A percentile compares a stretch with the other conserved stretches of the same genome.
phyloP scores from a whole-genome alignment of 2,888 invertebrate genomes.

The Limnephilus rhombicus region DNA sequence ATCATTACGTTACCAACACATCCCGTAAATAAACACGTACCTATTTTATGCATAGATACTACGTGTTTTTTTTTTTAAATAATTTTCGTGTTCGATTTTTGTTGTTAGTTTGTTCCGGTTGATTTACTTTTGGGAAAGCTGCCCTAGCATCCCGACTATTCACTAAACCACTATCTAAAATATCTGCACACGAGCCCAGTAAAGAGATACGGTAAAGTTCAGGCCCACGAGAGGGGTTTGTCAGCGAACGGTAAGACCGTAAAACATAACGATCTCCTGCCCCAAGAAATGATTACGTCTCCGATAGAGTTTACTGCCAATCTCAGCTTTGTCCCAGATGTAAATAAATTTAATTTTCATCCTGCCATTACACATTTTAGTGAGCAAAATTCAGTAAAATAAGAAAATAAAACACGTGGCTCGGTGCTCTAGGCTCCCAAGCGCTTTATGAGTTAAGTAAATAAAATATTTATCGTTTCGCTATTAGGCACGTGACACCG shows the following conservation, averaged over 20 bases:
- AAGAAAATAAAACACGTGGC: conserved; percentile 16
- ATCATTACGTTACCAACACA: background rate
- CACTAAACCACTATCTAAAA: background rate
- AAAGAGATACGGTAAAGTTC: background rate
- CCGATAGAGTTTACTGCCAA: conserved; percentile 57
- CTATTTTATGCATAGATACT: too few relatives aligned
- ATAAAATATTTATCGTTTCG: conserved; percentile 1
- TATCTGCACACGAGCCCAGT: background rate
- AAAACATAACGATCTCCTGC: conserved; percentile 61
- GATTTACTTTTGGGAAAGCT: background rate
- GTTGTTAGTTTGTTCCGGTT: background rate
- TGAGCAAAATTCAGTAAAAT: conserved; percentile 19
- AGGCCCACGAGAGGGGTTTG: background rate
- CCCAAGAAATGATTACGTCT: conserved; percentile 58
- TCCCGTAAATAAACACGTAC: too few relatives aligned
- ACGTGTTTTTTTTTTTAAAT: background rate
- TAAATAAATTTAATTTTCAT: conserved; percentile 46
- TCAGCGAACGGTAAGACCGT: conserved; percentile 46
- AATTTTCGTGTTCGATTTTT: background rate
- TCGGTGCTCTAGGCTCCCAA: background rate
- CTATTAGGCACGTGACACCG: background rate
- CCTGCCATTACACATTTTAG: conserved; percentile 26
- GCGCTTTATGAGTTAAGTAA: background rate
- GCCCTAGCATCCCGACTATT: background rate
- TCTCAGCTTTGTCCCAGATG: conserved; percentile 60